A percentile compares a stretch with the other conserved stretches of the same genome.
Evolutionary conservation across 2,888 invertebrate species (phyloP).

Genomic region (Seira sanloemensis): DNA sequence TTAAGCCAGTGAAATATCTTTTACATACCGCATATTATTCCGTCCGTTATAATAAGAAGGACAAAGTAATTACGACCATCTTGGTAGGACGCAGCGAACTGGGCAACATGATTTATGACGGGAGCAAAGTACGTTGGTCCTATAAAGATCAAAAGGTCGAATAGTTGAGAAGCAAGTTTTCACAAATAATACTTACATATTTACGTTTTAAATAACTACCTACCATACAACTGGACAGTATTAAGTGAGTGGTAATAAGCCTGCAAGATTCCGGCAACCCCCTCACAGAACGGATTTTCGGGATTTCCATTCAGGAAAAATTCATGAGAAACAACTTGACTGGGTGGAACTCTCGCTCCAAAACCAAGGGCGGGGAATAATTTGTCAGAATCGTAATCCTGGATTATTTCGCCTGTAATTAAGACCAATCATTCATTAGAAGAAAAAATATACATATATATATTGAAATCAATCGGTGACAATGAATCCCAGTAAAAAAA

Average conservation of each 20-base stretch:
- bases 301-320: conserved; percentile 77
- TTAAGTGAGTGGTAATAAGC: conserved; percentile 76
- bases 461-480: neutral
- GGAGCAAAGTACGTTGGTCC: conserved; percentile 81
- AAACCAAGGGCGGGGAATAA: conserved; percentile 75
- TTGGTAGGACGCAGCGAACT: conserved; percentile 77
- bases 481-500: neutral
- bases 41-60: conserved; percentile 80
- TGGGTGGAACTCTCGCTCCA: conserved; percentile 78
- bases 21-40: conserved; percentile 76
- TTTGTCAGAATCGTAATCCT: conserved; percentile 75
- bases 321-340: conserved; percentile 77
- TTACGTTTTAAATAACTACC: too few species aligned
- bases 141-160: conserved; percentile 75
- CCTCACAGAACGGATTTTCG: conserved; percentile 76
- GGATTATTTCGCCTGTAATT: conserved; percentile 75
- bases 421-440: neutral
- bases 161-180: neutral
- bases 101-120: conserved; percentile 78
- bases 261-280: conserved; percentile 76
- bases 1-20: too few species aligned
- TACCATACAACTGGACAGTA: conserved; percentile 72
- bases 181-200: neutral
- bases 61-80: conserved; percentile 80
- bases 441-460: neutral